Evolutionary conservation across 2,113 vertebrate genomes (phyloP), one percentile per base, ranked within the genome.

Genomic region (Passerina amoena): DNA sequence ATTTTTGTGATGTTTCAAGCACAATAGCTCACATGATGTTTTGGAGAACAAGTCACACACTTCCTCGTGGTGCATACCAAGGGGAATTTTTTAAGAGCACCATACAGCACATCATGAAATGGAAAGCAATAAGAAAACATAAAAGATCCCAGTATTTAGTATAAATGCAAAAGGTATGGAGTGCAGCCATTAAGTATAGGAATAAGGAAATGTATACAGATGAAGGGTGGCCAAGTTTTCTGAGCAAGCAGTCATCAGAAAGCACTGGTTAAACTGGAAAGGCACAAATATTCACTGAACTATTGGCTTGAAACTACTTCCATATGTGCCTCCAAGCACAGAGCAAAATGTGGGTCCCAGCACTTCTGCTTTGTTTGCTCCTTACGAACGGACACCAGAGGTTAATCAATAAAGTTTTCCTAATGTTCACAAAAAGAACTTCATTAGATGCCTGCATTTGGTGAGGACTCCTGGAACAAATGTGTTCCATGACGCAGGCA

Each of bases 381-480:
- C 44, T 73, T 88, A 51, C 0, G 1, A 63, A 53, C 10, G 78
- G 72, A 33, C 31, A 45, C 27, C 25, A 81, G 88, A 91, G 47
- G 42, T 83, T 81, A 84, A 96, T 82, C 56, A 75, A 75, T 70
- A 70, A 44, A 81, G 17, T 45, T 56, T 24, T 24, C 40, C 13
- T 86, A 75, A 78, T n/a, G 44, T 11, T 78, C 79, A 64, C 35
- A 56, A 69, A 82, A 93, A 72, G 10, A 91, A 92, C 84, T 70
- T 95, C 59, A 68, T 95, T 47, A 92, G 35, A 59, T 1, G 3
- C 48, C 21, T 80, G 19, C 4, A 3, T 80, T 71, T 88, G 50
- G 94, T 82, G 90, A 86, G 64, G 30, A 89, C 86, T 95, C 92
- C 75, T 94, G 87, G 88, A 96, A 88, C 24, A 51, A 90, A 38